Conservation (phyloP, 2,797 vertebrate genomes). For the Takifugu ocellatus region DNA sequence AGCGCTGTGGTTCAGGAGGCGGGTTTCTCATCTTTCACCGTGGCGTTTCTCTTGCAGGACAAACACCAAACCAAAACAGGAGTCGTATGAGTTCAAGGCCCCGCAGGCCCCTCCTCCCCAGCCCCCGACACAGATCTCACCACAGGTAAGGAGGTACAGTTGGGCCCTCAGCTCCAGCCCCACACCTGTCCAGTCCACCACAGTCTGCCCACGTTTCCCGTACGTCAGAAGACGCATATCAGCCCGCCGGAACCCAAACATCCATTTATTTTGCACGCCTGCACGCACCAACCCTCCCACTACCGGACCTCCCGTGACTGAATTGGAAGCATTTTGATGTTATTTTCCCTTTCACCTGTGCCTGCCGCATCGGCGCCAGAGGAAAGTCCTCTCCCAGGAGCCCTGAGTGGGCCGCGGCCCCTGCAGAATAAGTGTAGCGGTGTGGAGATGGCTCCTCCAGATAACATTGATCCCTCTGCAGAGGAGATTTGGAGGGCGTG, state of each 20-base stretch:
- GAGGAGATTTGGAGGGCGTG: slow-evolving; percentile 59
- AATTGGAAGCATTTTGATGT: slow-evolving; percentile 40
- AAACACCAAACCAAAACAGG: slow-evolving; percentile 97
- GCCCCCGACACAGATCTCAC: slow-evolving; percentile 74
- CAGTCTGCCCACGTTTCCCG: background rate
- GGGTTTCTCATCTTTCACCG: background rate
- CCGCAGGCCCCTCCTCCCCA: slow-evolving; percentile 76
- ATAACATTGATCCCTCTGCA: slow-evolving; percentile 68
- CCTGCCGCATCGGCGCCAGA: slow-evolving; percentile 30
- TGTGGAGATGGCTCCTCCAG: slow-evolving; percentile 59
- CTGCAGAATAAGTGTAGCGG: slow-evolving; percentile 59
- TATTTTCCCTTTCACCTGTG: slow-evolving; percentile 18
- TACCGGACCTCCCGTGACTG: slow-evolving; percentile 49
- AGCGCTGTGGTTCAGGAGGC: background rate
- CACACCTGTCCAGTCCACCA: slow-evolving; percentile 1
- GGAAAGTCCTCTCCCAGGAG: slow-evolving; percentile 52
- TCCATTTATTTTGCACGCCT: slow-evolving; percentile 22
- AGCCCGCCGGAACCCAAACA: background rate
- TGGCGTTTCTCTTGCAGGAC: slow-evolving; percentile 72
- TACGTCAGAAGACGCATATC: background rate
- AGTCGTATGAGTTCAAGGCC: slow-evolving; percentile 90
- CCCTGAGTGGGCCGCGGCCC: slow-evolving; percentile 46
- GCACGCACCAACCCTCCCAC: slow-evolving; percentile 13
- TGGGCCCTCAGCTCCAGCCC: slow-evolving; percentile 1
- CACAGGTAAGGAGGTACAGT: slow-evolving; percentile 81